Evolutionary conservation across 2,888 invertebrate species (phyloP).

Genomic region (Aphidius colemani): DNA sequence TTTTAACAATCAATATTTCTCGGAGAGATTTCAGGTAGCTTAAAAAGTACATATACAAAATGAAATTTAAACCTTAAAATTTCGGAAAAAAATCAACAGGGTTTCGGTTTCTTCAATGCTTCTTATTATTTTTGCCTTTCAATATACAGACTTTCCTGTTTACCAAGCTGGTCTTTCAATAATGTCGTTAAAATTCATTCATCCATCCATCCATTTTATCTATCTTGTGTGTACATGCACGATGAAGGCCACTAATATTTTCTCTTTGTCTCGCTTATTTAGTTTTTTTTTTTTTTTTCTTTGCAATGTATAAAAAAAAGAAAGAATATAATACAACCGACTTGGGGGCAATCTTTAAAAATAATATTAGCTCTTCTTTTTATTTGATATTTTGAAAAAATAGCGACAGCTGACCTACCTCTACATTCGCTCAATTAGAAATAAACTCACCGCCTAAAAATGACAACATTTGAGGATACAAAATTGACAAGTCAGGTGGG

Average conservation of each 20-base stretch:
- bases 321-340: no score
- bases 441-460: constrained; percentile 20
- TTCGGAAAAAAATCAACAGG: constrained; percentile 18
- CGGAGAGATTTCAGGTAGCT: constrained; percentile 13
- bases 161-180: constrained; percentile 39
- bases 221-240: constrained; percentile 27
- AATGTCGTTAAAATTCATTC: constrained; percentile 40
- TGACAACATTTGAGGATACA: background rate
- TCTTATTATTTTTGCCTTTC: constrained; percentile 7
- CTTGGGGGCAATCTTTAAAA: constrained; percentile 36
- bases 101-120: background rate
- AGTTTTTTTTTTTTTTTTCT: no score
- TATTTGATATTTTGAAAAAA: constrained; percentile 23
- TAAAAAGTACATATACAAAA: constrained; percentile 4
- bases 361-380: constrained; percentile 36
- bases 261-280: no score
- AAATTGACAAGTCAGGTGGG: no score
- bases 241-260: background rate
- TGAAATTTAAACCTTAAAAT: constrained; percentile 12
- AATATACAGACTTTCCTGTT: constrained; percentile 34
- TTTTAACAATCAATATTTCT: constrained; percentile 1
- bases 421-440: constrained; percentile 25
- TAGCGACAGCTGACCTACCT: constrained; percentile 33
- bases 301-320: no score
- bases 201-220: constrained; percentile 27